Evolutionary conservation across 2,888 invertebrate genomes (phyloP).

Genomic region (Agrotis clavis): DNA sequence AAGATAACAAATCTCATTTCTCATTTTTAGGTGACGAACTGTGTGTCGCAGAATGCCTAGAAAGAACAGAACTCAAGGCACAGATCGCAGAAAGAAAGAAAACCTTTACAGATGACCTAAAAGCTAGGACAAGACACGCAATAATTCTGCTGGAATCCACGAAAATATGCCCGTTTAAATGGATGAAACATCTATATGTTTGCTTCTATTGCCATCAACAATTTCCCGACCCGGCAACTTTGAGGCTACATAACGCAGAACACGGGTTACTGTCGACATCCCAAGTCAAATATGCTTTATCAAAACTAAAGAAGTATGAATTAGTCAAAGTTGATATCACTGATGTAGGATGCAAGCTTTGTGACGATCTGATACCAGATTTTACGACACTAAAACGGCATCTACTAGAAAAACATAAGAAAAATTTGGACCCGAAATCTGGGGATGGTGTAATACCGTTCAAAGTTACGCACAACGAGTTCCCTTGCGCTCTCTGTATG

Average conservation of each 20-base stretch:
- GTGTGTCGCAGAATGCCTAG: slow-evolving; percentile 53
- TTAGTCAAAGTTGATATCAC: slow-evolving; percentile 84
- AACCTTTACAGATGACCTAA: slow-evolving; percentile 72
- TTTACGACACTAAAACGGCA: slow-evolving; percentile 78
- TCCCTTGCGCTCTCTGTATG: slow-evolving; percentile 80
- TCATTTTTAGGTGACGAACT: slow-evolving; percentile 86
- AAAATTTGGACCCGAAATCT: slow-evolving; percentile 73
- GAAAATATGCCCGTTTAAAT: slow-evolving; percentile 84
- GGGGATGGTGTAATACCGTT: slow-evolving; percentile 83
- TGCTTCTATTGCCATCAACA: slow-evolving; percentile 84
- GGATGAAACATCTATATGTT: slow-evolving; percentile 83
- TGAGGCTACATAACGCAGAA: slow-evolving; percentile 76
- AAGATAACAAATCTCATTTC: slow-evolving; percentile 75
- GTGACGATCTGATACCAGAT: slow-evolving; percentile 71
- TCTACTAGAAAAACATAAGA: slow-evolving; percentile 76
- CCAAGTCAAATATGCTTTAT: slow-evolving; percentile 75
- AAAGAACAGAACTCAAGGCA: slow-evolving; percentile 54
- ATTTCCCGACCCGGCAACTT: slow-evolving; percentile 76
- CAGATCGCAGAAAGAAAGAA: slow-evolving; percentile 63
- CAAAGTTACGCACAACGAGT: slow-evolving; percentile 75
- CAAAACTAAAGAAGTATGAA: slow-evolving; percentile 81
- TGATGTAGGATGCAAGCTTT: slow-evolving; percentile 79
- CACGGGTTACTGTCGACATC: slow-evolving; percentile 67
- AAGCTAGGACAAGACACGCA: slow-evolving; percentile 77
- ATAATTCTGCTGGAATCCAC: slow-evolving; percentile 78